Evolutionary conservation across 2,113 vertebrate species (phyloP).

Genomic region (Gallinago paraguaiae): DNA sequence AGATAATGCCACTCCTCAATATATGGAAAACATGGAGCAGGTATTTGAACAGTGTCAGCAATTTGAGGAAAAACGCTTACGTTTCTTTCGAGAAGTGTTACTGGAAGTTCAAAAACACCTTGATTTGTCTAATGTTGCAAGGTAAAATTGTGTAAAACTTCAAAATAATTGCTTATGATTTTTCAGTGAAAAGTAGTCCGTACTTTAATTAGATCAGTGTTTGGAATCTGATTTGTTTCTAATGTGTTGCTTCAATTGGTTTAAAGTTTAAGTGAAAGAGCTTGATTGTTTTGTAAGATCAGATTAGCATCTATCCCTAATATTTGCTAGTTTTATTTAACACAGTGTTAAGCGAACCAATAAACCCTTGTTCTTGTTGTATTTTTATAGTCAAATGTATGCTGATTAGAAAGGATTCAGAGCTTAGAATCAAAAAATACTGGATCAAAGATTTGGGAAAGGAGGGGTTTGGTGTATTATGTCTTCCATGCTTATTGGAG

Average conservation of each 20-base stretch:
- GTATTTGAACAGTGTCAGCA: constrained; percentile 97
- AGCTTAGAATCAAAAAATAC: background rate
- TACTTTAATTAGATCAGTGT: background rate
- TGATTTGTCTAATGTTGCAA: constrained; percentile 89
- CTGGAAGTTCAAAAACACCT: constrained; percentile 92
- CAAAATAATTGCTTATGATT: background rate
- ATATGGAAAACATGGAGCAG: constrained; percentile 99
- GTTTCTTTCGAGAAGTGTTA: constrained; percentile 90
- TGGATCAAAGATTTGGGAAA: background rate
- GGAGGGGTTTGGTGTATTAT: background rate
- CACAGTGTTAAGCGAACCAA: background rate
- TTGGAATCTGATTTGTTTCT: background rate
- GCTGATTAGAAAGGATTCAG: background rate
- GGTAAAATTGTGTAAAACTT: constrained; percentile 66
- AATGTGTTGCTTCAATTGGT: background rate
- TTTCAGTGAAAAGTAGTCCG: background rate
- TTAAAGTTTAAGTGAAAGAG: background rate
- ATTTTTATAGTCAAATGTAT: background rate
- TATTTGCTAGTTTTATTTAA: background rate
- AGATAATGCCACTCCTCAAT: constrained; percentile 89
- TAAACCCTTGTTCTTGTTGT: background rate
- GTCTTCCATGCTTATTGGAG: background rate
- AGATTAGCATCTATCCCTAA: background rate
- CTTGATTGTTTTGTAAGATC: background rate
- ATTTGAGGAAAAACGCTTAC: constrained; percentile 91